Base-by-base conservation (phyloP, 2,797 vertebrate genomes). In the Margarornis squamiger region DNA sequence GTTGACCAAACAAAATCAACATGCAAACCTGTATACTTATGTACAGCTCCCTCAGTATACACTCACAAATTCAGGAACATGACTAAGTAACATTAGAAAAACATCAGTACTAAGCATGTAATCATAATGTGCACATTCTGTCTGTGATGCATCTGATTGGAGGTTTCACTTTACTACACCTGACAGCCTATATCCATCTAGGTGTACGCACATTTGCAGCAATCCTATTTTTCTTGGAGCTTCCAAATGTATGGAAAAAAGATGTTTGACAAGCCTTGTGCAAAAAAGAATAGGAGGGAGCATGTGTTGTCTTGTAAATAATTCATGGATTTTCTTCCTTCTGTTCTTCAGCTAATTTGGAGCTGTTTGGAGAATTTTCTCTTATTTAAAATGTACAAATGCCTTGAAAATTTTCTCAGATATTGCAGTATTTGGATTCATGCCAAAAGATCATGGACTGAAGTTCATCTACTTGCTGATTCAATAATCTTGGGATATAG, bases 251-350 rank as follows among this genome's bases (percentile, higher is more conserved):
- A 63, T 79, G 51, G 71, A 85, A 73, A 85, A 51, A 91, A 81
- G 13, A 23, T 80, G 16, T 68, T 76, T 78, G 80, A 63, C 87
- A 94, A 92, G 57, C 66, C 57, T 74, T 34, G 24, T 48, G 36
- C 51, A 86, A 93, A 88, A 85, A 90, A 78, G 39, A 77, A 93
- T 27, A 24, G 77, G 14, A 46, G 12, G 39, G 51, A 94, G 5
- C 39, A 58, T 83, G 58, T 81, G 18, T 21, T 79, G 51, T 39
- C 57, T 38, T 46, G 49, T 86, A 93, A 97, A 94, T 95, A 92
- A 92, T 89, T 93, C 3, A 84, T 58, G 66, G 30, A 9, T 52
- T 84, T 57, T 54, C 46, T 62, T 73, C 38, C 34, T 81, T 80
- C 45, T 90, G 58, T 71, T 88, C 39, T 86, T 67, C 29, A 90